These are phyloP conservation scores for Alitta virens DNA, from an alignment of 2,888 invertebrate genomes.

Conservation along the genomic window DNA sequence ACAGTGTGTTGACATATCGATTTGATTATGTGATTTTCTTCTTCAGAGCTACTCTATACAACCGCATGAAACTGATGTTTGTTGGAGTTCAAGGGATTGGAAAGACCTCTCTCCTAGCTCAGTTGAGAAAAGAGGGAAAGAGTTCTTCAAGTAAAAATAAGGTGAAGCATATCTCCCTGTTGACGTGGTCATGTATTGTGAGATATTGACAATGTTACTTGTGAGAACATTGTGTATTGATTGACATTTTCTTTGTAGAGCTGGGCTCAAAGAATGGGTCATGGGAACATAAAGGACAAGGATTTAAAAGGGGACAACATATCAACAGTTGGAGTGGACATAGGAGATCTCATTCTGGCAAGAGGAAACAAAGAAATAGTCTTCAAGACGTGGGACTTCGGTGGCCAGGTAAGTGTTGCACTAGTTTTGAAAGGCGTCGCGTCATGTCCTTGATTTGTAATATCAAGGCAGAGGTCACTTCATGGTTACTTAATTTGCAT, in stretches of 20 bases:
- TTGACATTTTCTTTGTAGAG: conserved; percentile 1
- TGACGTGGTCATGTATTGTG: too few species aligned
- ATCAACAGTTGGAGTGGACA: conserved; percentile 97
- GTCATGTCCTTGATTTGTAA: neutral
- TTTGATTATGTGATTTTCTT: neutral
- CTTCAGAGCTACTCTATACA: conserved; percentile 78
- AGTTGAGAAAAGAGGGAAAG: conserved; percentile 81
- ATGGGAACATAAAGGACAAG: conserved; percentile 19
- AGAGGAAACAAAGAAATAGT: conserved; percentile 48
- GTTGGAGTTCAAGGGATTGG: conserved; percentile 82
- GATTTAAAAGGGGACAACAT: conserved; percentile 68
- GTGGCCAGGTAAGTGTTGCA: conserved; percentile 70
- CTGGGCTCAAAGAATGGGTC: conserved; percentile 32
- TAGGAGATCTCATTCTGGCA: conserved; percentile 85
- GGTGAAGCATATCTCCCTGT: neutral
- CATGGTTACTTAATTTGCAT: neutral
- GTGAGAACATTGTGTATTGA: neutral
- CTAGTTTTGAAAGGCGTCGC: neutral
- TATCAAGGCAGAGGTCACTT: too few species aligned
- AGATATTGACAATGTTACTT: too few species aligned
- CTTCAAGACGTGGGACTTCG: conserved; percentile 94
- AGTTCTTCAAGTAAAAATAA: conserved; percentile 9
- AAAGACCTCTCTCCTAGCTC: conserved; percentile 88
- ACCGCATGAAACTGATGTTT: conserved; percentile 85
- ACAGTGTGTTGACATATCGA: too few species aligned